A percentile compares a stretch with the other conserved stretches of the same genome.
Conservation (phyloP, 2,113 vertebrate genomes). For the Mungos mungo region DNA sequence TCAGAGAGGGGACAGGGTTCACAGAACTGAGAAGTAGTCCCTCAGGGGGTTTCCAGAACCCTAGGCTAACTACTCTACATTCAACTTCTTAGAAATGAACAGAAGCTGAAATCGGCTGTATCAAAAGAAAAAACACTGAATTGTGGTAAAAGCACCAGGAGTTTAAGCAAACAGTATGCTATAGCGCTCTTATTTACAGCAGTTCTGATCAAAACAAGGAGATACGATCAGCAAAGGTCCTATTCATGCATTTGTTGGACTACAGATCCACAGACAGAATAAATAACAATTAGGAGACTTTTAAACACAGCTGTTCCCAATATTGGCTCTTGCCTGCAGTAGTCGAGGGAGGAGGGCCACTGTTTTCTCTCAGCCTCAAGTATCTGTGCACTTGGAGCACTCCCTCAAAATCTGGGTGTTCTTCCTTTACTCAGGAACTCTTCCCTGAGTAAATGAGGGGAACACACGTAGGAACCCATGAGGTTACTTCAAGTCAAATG, state of each 20-base stretch:
- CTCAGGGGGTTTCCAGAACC: background rate
- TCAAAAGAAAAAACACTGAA: background rate
- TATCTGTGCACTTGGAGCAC: background rate
- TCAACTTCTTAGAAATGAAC: slow-evolving; percentile 39
- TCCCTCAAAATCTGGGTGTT: background rate
- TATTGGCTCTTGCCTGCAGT: background rate
- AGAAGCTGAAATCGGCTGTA: background rate
- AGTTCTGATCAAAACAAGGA: slow-evolving; percentile 62
- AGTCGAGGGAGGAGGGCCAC: slow-evolving; percentile 36
- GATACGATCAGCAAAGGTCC: slow-evolving; percentile 64
- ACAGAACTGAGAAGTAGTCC: background rate
- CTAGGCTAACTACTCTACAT: slow-evolving; percentile 24
- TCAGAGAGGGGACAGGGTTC: background rate
- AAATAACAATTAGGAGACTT: slow-evolving; percentile 72
- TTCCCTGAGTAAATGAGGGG: background rate
- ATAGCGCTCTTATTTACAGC: slow-evolving; percentile 46
- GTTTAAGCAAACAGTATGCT: slow-evolving; percentile 60
- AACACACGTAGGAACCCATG: background rate
- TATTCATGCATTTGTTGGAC: slow-evolving; percentile 49
- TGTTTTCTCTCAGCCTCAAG: background rate
- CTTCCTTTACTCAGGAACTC: background rate
- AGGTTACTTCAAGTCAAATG: background rate
- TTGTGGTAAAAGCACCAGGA: background rate
- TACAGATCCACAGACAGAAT: slow-evolving; percentile 58
- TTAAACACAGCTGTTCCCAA: slow-evolving; percentile 62